phyloP scores from a whole-genome alignment of 2,797 vertebrate genomes.

The Poecile montanus region DNA sequence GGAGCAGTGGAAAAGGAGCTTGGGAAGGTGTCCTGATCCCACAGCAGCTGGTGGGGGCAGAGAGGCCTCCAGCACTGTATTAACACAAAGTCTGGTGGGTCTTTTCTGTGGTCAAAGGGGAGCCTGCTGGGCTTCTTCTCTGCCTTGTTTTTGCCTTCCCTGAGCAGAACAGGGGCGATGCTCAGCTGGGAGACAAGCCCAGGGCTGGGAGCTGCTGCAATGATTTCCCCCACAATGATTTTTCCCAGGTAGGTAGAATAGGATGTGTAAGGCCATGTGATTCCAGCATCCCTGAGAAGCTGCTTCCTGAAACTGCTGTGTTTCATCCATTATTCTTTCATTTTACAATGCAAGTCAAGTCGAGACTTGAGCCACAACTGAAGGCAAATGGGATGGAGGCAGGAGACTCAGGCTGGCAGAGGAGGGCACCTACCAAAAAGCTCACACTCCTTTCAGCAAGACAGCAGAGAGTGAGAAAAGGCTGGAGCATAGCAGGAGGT shows the following conservation, averaged over 20 bases:
- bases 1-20: neutral
- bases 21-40: neutral
- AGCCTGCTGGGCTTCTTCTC: neutral
- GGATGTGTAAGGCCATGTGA: neutral
- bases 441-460: neutral
- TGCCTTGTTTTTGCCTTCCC: neutral
- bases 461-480: neutral
- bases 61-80: neutral
- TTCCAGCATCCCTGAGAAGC: neutral
- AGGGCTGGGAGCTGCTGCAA: neutral
- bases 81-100: neutral
- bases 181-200: neutral
- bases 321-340: neutral
- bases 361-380: rapidly evolving
- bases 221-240: neutral
- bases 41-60: neutral
- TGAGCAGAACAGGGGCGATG: rapidly evolving
- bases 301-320: neutral
- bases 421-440: neutral
- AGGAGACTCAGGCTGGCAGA: neutral
- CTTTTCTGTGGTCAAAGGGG: neutral
- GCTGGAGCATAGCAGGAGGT: neutral
- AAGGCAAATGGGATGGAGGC: neutral
- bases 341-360: neutral
- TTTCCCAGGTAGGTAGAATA: neutral